Conservation (phyloP, 2,888 invertebrate species). For the Pelosia muscerda region DNA sequence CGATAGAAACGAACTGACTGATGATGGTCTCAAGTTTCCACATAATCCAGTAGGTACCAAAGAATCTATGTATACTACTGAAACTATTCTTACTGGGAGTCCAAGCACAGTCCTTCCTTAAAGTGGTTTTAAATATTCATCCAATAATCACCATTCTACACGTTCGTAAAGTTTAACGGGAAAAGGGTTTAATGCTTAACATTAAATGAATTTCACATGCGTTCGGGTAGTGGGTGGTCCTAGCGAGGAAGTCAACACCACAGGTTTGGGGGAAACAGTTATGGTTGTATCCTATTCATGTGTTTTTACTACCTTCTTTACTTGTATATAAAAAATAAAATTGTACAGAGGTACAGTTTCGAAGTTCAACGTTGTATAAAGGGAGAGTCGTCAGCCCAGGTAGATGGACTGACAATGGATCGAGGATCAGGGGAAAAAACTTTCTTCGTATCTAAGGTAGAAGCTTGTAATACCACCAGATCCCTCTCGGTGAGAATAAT, state of each 20-base stretch:
- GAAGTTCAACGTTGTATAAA: not conserved
- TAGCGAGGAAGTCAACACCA: not conserved
- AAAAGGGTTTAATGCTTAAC: slow-evolving; percentile 30
- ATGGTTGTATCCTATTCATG: not conserved
- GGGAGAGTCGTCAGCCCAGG: no score
- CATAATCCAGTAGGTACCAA: not conserved
- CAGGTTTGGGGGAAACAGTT: not conserved
- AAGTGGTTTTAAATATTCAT: slow-evolving; percentile 55
- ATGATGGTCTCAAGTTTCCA: not conserved
- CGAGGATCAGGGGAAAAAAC: no score
- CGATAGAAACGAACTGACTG: not conserved
- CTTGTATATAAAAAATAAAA: no score
- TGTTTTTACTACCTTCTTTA: not conserved
- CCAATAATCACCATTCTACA: slow-evolving; percentile 44
- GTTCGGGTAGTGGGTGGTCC: not conserved
- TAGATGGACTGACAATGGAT: no score
- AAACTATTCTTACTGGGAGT: not conserved
- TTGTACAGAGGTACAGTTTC: not conserved
- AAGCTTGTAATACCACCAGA: no score
- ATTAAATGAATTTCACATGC: slow-evolving; percentile 29
- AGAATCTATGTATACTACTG: not conserved
- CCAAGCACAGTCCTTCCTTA: slow-evolving; percentile 16
- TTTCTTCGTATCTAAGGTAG: no score
- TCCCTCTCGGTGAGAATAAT: no score
- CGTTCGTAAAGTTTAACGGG: slow-evolving; percentile 25